phyloP scores from a whole-genome alignment of 1,140 invertebrate species.

The Fopius arisanus region DNA sequence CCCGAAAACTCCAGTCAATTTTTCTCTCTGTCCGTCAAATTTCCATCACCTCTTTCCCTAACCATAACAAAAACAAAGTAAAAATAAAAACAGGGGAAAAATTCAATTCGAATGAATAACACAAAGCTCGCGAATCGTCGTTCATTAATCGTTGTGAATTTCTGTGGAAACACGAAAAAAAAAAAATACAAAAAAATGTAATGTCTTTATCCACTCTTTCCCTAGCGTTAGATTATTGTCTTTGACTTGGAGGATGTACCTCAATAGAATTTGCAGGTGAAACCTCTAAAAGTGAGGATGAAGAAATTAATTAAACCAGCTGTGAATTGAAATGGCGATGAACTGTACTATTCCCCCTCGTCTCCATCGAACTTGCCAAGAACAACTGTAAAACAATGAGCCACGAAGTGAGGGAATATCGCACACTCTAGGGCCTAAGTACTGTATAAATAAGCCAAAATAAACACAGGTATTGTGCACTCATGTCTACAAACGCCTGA shows the following conservation, averaged over 20 bases:
- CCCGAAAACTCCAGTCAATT: too few relatives aligned
- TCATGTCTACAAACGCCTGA: conserved; percentile 38
- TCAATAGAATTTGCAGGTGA: not conserved
- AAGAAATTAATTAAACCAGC: not conserved
- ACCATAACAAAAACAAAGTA: too few relatives aligned
- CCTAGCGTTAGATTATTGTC: not conserved
- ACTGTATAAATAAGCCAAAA: conserved; percentile 35
- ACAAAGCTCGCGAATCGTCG: not conserved
- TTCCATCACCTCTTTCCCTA: too few relatives aligned
- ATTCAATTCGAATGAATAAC: not conserved
- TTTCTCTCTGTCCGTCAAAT: too few relatives aligned
- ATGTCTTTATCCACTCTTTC: not conserved
- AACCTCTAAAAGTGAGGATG: not conserved
- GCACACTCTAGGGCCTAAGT: conserved; percentile 48
- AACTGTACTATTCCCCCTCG: not conserved
- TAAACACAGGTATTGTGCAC: not conserved
- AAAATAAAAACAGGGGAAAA: too few relatives aligned
- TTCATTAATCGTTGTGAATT: not conserved
- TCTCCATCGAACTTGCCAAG: not conserved
- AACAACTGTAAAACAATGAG: conserved; percentile 8
- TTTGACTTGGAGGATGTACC: not conserved
- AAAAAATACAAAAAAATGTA: not conserved
- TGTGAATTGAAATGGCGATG: not conserved
- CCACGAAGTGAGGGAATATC: conserved; percentile 30
- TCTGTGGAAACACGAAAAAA: not conserved